Base-by-base conservation (phyloP, 1,140 invertebrate species). In the Neodiprion lecontei region DNA sequence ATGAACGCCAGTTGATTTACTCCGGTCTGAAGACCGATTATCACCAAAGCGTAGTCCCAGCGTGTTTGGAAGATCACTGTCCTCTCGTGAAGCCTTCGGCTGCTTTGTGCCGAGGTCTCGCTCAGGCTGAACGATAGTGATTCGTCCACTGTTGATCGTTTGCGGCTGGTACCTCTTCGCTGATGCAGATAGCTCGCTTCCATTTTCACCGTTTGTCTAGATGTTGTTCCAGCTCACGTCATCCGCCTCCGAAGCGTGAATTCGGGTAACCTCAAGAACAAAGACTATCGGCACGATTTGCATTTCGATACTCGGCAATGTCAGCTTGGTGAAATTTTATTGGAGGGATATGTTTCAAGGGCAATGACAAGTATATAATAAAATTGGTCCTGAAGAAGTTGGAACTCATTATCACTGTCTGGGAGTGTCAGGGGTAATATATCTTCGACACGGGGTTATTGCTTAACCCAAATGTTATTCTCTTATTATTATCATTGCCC, bases 401-500 rank as follows among this genome's bases (percentile, higher is more conserved):
- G 53, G 11, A 61, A 17, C 9, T 1, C n/a, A 14, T 17, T 12
- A 61, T 61, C 53, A 61, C 3, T 61, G n/a, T 61, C 53, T 17
- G 4, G 28, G 9, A 61, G 7, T 9, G 9, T 61, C 53, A 17
- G 53, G 5, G 53, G 53, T 17, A 9, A 61, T 61, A 61, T 9
- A 61, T 61, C 53, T 12, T 61, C 53, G 53, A 61, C 53, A 61
- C 11, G 9, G 11, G 53, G 53, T 61, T 61, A 61, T 61, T 61
- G 53, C 53, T 61, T 7, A 9, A 61, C 53, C 53, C 11, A 61
- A 61, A 61, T 61, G 53, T 61, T 61, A 61, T 61, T 61, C 53
- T 61, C 53, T 61, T 61, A 61, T 61, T 61, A 61, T 61, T 61
- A 61, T 17, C 53, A 61, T 61, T 61, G n/a, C 53, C 53, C 53